phyloP scores from a whole-genome alignment of 2,888 invertebrate species.

The Euclidia mi region DNA sequence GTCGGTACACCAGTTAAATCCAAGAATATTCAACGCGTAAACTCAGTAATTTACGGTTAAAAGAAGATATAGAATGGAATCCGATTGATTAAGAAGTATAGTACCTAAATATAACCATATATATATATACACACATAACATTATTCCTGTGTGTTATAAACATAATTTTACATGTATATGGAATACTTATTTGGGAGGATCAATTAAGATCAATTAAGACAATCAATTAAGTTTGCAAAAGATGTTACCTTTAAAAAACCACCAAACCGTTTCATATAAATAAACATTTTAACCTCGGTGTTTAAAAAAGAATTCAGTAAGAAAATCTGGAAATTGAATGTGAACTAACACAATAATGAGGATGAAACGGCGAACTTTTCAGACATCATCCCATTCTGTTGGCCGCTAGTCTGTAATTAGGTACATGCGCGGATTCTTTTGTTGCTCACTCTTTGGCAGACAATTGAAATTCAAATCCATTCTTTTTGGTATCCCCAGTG shows the following conservation, averaged over 20 bases:
- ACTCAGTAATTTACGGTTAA: no score
- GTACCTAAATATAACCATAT: no score
- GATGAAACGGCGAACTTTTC: slow-evolving; percentile 73
- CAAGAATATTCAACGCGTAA: no score
- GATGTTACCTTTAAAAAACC: neutral
- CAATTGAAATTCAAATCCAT: slow-evolving; percentile 76
- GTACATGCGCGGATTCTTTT: slow-evolving; percentile 76
- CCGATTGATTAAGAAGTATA: no score
- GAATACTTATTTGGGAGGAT: no score
- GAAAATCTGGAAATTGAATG: slow-evolving; percentile 57
- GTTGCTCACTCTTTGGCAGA: slow-evolving; percentile 71
- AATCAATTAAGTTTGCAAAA: neutral
- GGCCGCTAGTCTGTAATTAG: slow-evolving; percentile 75
- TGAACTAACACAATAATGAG: slow-evolving; percentile 46
- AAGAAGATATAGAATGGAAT: no score
- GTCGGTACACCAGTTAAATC: no score
- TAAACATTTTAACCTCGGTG: slow-evolving; percentile 17
- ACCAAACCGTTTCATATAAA: slow-evolving; percentile 1
- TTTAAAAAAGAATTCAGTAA: slow-evolving; percentile 21
- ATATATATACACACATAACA: no score
- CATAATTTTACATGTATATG: no score
- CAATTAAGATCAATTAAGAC: no score
- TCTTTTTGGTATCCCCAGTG: slow-evolving; percentile 64
- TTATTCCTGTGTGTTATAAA: no score
- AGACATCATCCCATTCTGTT: slow-evolving; percentile 74